These are phyloP conservation scores for Caenorhabditis latens DNA, from an alignment of 1,140 invertebrate genomes.

Conservation along the genomic window DNA sequence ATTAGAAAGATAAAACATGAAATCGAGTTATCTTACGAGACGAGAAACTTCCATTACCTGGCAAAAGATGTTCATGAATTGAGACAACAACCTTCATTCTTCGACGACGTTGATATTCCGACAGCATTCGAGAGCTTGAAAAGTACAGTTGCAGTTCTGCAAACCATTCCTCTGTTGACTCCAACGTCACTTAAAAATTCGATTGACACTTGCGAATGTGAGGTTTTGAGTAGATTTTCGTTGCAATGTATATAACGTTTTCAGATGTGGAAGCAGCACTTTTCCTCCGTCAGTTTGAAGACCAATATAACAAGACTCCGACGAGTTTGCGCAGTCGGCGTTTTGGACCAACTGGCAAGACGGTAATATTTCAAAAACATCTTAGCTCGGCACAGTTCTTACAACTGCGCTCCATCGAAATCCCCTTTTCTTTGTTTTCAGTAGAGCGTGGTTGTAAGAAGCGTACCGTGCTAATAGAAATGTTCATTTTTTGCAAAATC, in stretches of 20 bases:
- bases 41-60: not conserved
- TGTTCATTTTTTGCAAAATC: not conserved
- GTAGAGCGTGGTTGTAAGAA: too few relatives aligned
- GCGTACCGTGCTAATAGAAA: too few relatives aligned
- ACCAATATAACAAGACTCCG: not conserved
- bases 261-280: not conserved
- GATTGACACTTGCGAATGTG: not conserved
- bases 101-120: not conserved
- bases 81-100: not conserved
- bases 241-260: not conserved
- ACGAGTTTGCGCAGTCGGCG: not conserved
- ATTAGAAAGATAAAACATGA: not conserved
- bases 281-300: not conserved
- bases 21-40: not conserved
- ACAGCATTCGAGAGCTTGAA: slow-evolving; percentile 5
- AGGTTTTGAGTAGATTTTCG: not conserved
- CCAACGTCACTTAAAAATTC: not conserved
- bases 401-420: too few relatives aligned
- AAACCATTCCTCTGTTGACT: not conserved
- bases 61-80: not conserved
- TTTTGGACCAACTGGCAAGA: not conserved
- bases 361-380: not conserved
- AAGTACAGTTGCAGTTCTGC: not conserved
- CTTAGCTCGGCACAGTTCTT: too few relatives aligned
- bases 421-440: too few relatives aligned